These are phyloP conservation scores for Lathamus discolor DNA, from an alignment of 2,113 vertebrate genomes.

Conservation along the genomic window DNA sequence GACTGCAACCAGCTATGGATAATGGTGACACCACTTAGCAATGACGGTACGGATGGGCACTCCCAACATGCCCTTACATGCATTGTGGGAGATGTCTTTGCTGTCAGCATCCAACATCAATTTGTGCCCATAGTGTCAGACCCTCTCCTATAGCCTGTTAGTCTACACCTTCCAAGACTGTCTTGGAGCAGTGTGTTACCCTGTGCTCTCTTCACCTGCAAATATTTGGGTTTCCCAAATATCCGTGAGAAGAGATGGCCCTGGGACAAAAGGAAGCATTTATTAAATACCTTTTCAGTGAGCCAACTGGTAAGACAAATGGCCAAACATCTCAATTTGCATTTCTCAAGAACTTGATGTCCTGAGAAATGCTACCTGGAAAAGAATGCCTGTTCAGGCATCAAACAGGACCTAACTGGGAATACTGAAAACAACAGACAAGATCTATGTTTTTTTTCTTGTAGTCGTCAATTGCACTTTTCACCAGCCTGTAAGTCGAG, in stretches of 20 bases:
- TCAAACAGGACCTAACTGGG: neutral
- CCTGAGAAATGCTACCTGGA: neutral
- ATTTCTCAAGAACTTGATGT: neutral
- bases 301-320: neutral
- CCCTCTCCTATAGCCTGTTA: neutral
- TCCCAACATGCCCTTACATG: accelerated
- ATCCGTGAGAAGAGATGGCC: neutral
- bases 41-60: accelerated
- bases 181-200: neutral
- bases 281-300: neutral
- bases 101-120: accelerated
- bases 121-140: neutral
- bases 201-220: neutral
- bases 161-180: neutral
- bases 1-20: neutral
- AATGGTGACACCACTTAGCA: neutral
- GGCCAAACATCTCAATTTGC: neutral
- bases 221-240: neutral
- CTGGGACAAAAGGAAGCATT: accelerated
- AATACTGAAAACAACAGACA: neutral
- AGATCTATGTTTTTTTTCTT: neutral
- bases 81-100: neutral
- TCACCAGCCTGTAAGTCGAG: neutral
- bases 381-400: neutral
- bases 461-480: neutral